Conservation (phyloP, 2,113 vertebrate species). For the Crotophaga sulcirostris region DNA sequence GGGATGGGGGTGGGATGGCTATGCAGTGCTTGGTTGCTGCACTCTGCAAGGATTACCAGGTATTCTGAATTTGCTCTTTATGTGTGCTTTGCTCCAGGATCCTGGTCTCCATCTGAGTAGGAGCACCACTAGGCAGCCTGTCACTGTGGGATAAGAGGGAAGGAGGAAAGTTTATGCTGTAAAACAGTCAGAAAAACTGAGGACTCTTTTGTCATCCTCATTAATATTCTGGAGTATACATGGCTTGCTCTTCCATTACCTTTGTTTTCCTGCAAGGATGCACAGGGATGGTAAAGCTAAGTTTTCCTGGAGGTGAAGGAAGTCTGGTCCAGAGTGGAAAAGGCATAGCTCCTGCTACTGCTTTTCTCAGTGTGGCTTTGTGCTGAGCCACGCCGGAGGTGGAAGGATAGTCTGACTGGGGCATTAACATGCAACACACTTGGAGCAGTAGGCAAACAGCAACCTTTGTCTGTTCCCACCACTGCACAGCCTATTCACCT, state of each 20-base stretch:
- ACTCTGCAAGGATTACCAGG: neutral
- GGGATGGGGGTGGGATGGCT: neutral
- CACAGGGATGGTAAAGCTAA: neutral
- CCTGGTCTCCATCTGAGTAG: neutral
- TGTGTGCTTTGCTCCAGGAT: rapidly evolving
- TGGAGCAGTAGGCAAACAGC: neutral
- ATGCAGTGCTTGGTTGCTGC: neutral
- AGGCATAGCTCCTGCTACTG: neutral
- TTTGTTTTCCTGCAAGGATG: neutral
- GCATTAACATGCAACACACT: too few species aligned
- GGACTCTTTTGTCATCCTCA: neutral
- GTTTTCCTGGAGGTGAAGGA: neutral
- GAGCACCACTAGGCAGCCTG: neutral
- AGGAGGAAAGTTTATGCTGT: neutral
- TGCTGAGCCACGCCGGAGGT: neutral
- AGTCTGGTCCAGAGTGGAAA: neutral
- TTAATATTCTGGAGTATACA: neutral
- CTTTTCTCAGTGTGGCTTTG: neutral
- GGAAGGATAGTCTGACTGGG: neutral
- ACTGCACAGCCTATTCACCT: neutral
- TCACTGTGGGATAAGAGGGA: neutral
- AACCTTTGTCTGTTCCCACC: rapidly evolving
- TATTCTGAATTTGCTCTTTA: neutral
- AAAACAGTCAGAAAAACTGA: neutral
- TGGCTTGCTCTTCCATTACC: neutral